These are phyloP conservation scores for Megalurothrips usitatus DNA, from an alignment of 2,888 invertebrate genomes.

Conservation along the genomic window DNA sequence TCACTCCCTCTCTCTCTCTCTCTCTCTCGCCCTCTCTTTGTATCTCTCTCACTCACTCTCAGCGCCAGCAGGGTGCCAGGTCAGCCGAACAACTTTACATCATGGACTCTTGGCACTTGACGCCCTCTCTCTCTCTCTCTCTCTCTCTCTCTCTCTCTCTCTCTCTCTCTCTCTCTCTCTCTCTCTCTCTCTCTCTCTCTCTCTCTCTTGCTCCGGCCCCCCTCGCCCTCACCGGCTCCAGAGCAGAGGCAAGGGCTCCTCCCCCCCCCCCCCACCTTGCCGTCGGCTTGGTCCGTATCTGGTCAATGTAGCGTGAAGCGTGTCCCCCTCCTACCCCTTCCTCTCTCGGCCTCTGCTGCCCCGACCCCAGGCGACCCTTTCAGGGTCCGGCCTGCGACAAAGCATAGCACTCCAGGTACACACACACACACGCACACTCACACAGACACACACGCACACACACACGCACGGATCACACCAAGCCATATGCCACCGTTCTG, in stretches of 20 bases:
- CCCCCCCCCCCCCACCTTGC: too few species aligned
- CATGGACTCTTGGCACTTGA: slow-evolving; percentile 24
- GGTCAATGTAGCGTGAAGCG: slow-evolving; percentile 17
- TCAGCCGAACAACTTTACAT: slow-evolving; percentile 16
- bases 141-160: too few species aligned
- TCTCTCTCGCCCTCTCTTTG: too few species aligned
- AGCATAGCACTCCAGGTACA: neutral
- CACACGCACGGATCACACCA: neutral
- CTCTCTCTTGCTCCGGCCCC: neutral
- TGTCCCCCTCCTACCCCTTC: neutral
- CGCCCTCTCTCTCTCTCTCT: neutral
- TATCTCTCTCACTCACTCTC: too few species aligned
- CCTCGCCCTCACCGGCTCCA: neutral
- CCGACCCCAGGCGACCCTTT: neutral
- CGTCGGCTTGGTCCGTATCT: neutral
- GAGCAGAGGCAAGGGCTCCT: neutral
- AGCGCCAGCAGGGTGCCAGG: neutral
- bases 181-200: too few species aligned
- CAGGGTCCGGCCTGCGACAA: neutral
- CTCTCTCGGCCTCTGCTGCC: neutral
- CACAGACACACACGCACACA: too few species aligned
- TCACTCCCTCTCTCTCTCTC: too few species aligned
- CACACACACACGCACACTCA: neutral
- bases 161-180: too few species aligned
- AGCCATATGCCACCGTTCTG: neutral